These are phyloP conservation scores for Limenitis arthemis DNA, from an alignment of 2,888 invertebrate genomes.

Conservation along the genomic window DNA sequence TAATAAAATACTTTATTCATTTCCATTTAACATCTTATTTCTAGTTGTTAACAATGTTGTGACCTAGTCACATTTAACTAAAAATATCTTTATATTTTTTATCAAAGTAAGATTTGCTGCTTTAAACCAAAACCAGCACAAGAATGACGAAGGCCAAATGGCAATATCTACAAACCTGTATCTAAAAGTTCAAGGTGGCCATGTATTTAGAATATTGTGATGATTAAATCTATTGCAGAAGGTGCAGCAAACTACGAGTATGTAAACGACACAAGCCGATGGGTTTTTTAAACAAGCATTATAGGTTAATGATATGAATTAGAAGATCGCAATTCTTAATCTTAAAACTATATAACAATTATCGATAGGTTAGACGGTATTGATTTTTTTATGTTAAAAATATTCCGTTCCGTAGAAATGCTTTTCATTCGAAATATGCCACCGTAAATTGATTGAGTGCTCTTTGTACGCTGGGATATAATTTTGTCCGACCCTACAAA, in stretches of 20 bases:
- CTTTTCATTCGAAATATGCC: background rate
- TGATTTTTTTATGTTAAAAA: too few relatives aligned
- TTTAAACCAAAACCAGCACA: constrained; percentile 15
- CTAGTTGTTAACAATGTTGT: too few relatives aligned
- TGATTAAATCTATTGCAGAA: constrained; percentile 11
- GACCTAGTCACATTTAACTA: too few relatives aligned
- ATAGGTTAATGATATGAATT: background rate
- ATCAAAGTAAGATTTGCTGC: constrained; percentile 6
- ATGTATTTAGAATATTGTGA: constrained; percentile 10
- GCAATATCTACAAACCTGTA: constrained; percentile 16
- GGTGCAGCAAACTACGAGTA: constrained; percentile 2
- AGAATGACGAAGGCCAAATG: constrained; percentile 15
- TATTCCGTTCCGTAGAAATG: background rate
- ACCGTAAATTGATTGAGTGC: constrained; percentile 5
- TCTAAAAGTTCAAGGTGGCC: constrained; percentile 21
- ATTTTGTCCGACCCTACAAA: background rate
- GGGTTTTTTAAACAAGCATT: background rate
- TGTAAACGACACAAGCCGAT: background rate
- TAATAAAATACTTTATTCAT: background rate
- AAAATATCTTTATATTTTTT: background rate
- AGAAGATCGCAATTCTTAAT: too few relatives aligned
- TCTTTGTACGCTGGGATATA: background rate
- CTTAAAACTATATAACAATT: too few relatives aligned
- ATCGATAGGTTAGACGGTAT: too few relatives aligned
- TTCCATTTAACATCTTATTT: too few relatives aligned